Conservation (phyloP, 2,797 vertebrate genomes). For the Spinibarbus caldwelli region DNA sequence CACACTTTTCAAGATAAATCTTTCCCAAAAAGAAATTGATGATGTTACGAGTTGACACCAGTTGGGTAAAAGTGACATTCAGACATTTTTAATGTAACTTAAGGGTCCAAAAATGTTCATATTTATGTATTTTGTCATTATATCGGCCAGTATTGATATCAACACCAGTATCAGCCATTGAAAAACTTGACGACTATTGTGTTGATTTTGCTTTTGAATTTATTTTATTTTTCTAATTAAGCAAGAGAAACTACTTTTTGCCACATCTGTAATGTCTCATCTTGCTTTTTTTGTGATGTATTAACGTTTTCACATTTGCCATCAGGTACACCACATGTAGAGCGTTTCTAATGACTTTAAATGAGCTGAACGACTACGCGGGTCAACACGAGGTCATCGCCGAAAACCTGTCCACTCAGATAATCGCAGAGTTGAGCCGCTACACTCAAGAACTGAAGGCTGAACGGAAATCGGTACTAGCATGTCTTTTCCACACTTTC, state of each 20-base stretch:
- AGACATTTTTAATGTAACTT: not conserved
- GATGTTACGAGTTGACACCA: not conserved
- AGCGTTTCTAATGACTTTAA: constrained; percentile 89
- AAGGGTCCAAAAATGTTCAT: no score
- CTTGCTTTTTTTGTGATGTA: not conserved
- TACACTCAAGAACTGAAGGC: constrained; percentile 93
- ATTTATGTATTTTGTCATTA: not conserved
- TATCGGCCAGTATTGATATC: not conserved
- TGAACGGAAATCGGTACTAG: constrained; percentile 89
- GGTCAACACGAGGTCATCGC: constrained; percentile 93
- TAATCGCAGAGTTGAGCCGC: constrained; percentile 83
- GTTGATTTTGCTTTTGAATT: not conserved
- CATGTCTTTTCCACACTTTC: not conserved
- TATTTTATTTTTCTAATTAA: not conserved
- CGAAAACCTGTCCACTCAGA: constrained; percentile 89
- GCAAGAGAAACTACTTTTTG: not conserved
- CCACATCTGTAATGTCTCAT: not conserved
- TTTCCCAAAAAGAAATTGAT: not conserved
- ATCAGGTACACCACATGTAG: constrained; percentile 88
- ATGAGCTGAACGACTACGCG: constrained; percentile 89
- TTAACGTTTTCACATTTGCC: constrained; percentile 3
- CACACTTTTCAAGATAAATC: not conserved
- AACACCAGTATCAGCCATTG: not conserved
- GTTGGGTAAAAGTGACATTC: not conserved
- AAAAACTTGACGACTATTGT: not conserved